Evolutionary conservation across 2,888 invertebrate species (phyloP).

Genomic region (Volucella inflata): DNA sequence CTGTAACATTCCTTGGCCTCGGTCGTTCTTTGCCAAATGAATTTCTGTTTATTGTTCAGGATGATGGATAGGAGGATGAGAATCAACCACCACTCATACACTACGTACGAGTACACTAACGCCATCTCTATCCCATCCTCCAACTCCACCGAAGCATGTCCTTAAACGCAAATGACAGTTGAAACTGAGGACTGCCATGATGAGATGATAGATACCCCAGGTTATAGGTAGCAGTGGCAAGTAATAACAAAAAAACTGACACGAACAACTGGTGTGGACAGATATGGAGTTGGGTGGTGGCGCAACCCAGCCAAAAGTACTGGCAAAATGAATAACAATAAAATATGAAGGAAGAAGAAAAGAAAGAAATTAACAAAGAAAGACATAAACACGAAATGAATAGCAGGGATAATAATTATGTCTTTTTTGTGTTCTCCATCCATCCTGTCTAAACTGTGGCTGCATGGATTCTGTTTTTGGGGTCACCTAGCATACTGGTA

Average conservation of each 20-base stretch:
- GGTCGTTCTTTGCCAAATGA: conserved; percentile 62
- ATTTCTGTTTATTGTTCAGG: conserved; percentile 72
- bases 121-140: not conserved
- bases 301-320: not conserved
- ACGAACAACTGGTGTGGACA: conserved; percentile 22
- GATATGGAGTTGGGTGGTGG: not conserved
- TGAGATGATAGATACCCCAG: conserved; percentile 72
- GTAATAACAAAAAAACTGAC: conserved; percentile 52
- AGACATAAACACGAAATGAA: conserved; percentile 70
- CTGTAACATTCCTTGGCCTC: conserved; percentile 49
- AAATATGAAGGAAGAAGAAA: conserved; percentile 60
- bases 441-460: conserved; percentile 22
- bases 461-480: conserved; percentile 15
- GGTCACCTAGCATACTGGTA: conserved; percentile 21
- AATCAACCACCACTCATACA: not conserved
- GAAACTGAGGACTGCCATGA: conserved; percentile 66
- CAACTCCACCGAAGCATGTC: conserved; percentile 36
- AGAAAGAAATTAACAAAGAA: conserved; percentile 65
- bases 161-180: conserved; percentile 73
- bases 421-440: conserved; percentile 40
- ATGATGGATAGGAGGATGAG: conserved; percentile 50
- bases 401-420: conserved; percentile 71
- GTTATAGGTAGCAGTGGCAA: conserved; percentile 72
- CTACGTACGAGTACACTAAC: not conserved
- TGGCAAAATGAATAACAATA: conserved; percentile 67